A percentile compares a stretch with the other conserved stretches of the same genome.
phyloP scores from a whole-genome alignment of 2,113 vertebrate genomes.

The Lipophrys pholis region DNA sequence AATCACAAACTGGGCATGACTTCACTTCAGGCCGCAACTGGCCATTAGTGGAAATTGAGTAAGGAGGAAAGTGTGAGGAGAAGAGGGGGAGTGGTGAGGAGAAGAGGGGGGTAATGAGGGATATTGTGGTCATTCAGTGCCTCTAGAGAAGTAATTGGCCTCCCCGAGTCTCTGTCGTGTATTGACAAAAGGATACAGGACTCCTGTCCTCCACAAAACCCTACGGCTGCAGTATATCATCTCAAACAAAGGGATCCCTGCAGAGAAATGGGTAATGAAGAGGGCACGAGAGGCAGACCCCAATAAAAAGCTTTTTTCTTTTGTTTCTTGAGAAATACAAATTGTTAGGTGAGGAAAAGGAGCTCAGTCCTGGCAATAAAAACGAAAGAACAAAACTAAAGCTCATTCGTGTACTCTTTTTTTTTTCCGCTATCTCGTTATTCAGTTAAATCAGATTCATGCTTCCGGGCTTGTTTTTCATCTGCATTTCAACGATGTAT shows the following conservation, averaged over 20 bases:
- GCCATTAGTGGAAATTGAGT: slow-evolving; percentile 58
- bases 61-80: slow-evolving; percentile 40
- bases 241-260: slow-evolving; percentile 17
- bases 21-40: slow-evolving; percentile 54
- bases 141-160: slow-evolving; percentile 54
- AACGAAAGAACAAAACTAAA: not conserved
- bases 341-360: slow-evolving; percentile 1
- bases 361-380: not conserved
- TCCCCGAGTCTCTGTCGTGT: slow-evolving; percentile 43
- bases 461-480: slow-evolving; percentile 10
- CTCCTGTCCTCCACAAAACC: slow-evolving; percentile 4
- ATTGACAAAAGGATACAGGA: slow-evolving; percentile 37
- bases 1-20: slow-evolving; percentile 56
- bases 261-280: slow-evolving; percentile 1
- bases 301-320: not conserved
- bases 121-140: slow-evolving; percentile 44
- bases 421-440: not conserved
- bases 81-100: slow-evolving; percentile 32
- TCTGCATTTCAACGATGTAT: slow-evolving; percentile 19
- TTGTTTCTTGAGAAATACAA: slow-evolving; percentile 15
- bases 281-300: slow-evolving; percentile 1
- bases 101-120: slow-evolving; percentile 53
- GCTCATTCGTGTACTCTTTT: slow-evolving; percentile 3
- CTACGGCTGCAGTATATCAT: not conserved
- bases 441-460: slow-evolving; percentile 32